These are phyloP conservation scores for Bombyx mandarina DNA, from an alignment of 1,140 invertebrate species.

Conservation along the genomic window DNA sequence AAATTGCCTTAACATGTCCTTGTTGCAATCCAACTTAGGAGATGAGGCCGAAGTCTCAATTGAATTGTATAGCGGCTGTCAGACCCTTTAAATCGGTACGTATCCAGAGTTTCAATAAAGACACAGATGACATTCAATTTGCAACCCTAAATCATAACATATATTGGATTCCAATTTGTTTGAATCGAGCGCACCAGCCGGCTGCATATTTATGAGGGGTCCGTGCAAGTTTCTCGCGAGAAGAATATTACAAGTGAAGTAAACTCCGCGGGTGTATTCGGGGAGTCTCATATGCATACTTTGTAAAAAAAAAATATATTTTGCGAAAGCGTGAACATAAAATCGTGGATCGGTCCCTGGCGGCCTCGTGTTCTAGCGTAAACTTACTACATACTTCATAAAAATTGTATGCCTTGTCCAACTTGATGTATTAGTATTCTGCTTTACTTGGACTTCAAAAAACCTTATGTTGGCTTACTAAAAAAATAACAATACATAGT, in stretches of 20 bases:
- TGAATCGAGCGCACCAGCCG: background rate
- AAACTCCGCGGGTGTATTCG: conserved; percentile 22
- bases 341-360: conserved; percentile 31
- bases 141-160: conserved; percentile 15
- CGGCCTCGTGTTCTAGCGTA: conserved; percentile 13
- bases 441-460: background rate
- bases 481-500: too few relatives aligned
- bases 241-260: conserved; percentile 18
- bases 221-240: conserved; percentile 14
- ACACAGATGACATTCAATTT: too few relatives aligned
- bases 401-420: conserved; percentile 17
- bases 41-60: too few relatives aligned
- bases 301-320: conserved; percentile 32
- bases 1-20: too few relatives aligned
- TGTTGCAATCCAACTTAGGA: too few relatives aligned
- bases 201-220: conserved; percentile 29
- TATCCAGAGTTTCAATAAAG: too few relatives aligned
- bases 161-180: conserved; percentile 18
- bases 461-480: too few relatives aligned
- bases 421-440: conserved; percentile 3
- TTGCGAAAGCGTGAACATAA: conserved; percentile 30
- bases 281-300: conserved; percentile 33
- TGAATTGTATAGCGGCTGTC: too few relatives aligned
- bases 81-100: too few relatives aligned
- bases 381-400: conserved; percentile 21